These are phyloP conservation scores for Pardosa pseudoannulata DNA, from an alignment of 2,888 invertebrate genomes.

Conservation along the genomic window DNA sequence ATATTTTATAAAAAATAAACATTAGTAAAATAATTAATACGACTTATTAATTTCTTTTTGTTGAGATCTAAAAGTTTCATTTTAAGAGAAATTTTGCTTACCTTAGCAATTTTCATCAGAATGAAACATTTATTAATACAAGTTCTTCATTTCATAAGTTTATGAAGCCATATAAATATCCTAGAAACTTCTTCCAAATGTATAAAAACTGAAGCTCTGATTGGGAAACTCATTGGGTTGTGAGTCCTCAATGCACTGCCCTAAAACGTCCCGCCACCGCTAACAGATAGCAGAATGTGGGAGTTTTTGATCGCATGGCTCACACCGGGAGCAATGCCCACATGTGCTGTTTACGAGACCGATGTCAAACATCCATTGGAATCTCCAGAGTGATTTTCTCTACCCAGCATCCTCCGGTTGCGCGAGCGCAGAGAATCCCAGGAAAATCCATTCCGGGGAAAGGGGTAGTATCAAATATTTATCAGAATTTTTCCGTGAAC, in stretches of 20 bases:
- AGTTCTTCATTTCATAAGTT: neutral
- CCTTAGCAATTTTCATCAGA: too few relatives aligned
- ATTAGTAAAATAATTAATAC: too few relatives aligned
- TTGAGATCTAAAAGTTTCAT: too few relatives aligned
- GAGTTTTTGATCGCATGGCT: neutral
- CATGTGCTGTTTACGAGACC: neutral
- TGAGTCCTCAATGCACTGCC: neutral
- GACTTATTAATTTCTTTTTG: too few relatives aligned
- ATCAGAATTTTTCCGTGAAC: neutral
- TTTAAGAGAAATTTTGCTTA: too few relatives aligned
- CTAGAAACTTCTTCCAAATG: neutral
- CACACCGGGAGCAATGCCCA: neutral
- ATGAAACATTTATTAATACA: neutral
- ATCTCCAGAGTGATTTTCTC: neutral
- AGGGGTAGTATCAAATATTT: conserved; percentile 2
- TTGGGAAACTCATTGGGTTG: neutral
- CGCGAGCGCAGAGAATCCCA: neutral
- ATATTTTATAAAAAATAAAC: too few relatives aligned
- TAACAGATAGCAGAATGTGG: neutral
- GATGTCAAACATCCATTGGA: conserved; percentile 15
- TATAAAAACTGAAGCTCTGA: conserved; percentile 3
- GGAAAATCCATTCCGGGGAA: neutral
- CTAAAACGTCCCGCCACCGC: neutral
- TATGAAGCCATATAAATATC: neutral
- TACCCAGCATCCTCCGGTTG: neutral